phyloP scores from a whole-genome alignment of 2,888 invertebrate genomes.

The Drosophila hamatofila region DNA sequence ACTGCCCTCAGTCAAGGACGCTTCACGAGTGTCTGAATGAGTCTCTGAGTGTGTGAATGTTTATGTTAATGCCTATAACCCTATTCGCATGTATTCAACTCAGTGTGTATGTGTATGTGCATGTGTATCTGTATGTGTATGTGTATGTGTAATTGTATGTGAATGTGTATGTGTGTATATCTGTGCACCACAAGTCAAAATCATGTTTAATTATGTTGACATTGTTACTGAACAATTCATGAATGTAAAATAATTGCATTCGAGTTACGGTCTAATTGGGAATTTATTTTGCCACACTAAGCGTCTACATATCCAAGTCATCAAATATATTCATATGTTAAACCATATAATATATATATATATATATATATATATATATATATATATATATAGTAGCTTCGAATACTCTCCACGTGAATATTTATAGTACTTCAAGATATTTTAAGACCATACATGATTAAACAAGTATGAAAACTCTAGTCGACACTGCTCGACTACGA shows the following conservation, averaged over 20 bases:
- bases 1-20: conserved; percentile 67
- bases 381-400: too few species aligned
- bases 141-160: too few species aligned
- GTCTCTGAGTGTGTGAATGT: conserved; percentile 33
- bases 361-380: not conserved
- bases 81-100: conserved; percentile 35
- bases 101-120: not conserved
- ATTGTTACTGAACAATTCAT: conserved; percentile 50
- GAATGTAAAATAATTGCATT: conserved; percentile 51
- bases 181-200: conserved; percentile 60
- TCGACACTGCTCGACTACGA: too few species aligned
- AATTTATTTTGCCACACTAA: conserved; percentile 18
- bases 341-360: not conserved
- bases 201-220: conserved; percentile 70
- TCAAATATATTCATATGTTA: not conserved
- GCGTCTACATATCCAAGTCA: not conserved
- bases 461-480: too few species aligned
- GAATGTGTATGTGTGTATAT: not conserved
- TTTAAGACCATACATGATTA: too few species aligned
- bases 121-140: not conserved
- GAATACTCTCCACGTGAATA: too few species aligned
- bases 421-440: too few species aligned
- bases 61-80: conserved; percentile 22
- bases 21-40: conserved; percentile 62
- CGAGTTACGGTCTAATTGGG: conserved; percentile 39